phyloP scores from a whole-genome alignment of 2,888 invertebrate genomes.

The Trichopoda pennipes region DNA sequence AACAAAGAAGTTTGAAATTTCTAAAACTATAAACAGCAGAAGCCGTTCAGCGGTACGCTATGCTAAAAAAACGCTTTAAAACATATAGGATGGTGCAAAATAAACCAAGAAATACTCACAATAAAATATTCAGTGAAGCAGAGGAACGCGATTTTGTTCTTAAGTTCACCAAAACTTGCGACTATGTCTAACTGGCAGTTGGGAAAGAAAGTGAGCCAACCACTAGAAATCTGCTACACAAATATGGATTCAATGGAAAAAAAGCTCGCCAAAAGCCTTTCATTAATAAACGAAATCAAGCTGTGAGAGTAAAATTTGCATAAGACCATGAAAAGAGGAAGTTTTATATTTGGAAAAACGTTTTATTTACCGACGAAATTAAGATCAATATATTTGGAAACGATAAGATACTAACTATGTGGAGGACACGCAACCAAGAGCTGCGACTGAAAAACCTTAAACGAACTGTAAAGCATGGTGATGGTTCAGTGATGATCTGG shows the following conservation, averaged over 20 bases:
- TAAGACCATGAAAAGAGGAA: not conserved
- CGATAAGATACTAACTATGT: not conserved
- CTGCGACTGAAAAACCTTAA: constrained; percentile 24
- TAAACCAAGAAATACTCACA: not conserved
- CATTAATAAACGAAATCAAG: constrained; percentile 8
- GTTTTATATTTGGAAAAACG: constrained; percentile 3
- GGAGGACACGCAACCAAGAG: constrained; percentile 25
- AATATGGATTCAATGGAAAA: constrained; percentile 4
- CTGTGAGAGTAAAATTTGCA: not conserved
- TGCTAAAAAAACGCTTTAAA: not conserved
- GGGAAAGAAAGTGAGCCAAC: not conserved
- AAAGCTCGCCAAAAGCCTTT: not conserved
- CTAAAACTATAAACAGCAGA: not conserved
- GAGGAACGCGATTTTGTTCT: not conserved
- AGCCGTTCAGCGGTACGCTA: not conserved
- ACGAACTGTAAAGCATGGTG: constrained; percentile 17
- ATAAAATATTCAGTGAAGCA: constrained; percentile 6
- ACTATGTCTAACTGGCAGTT: not conserved
- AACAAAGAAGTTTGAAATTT: constrained; percentile 1
- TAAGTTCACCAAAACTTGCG: constrained; percentile 1
- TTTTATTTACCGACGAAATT: constrained; percentile 17
- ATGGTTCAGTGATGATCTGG: constrained; percentile 16
- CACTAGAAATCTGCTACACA: no score
- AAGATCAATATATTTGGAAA: constrained; percentile 7
- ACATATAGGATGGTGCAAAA: constrained; percentile 8